Evolutionary conservation across 1,140 invertebrate genomes (phyloP), one percentile per base, ranked within the genome.

Genomic region (Oryctes rhinoceros): DNA sequence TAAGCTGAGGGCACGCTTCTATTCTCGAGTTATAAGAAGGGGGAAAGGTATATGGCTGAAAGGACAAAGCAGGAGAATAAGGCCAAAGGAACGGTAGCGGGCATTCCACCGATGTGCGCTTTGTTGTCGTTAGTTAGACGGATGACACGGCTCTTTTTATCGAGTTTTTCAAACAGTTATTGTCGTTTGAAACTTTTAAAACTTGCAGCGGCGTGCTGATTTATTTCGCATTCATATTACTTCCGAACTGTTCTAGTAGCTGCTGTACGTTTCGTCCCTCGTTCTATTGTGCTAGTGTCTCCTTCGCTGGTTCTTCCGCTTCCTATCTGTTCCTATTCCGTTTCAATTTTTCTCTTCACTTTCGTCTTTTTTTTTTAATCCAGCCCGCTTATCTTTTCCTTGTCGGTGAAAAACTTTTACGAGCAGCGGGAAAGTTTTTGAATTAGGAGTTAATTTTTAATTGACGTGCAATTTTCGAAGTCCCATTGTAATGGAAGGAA

Each of bases 141-240:
- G 47, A 78, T 59, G 76, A 78, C 53, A 78, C 44, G 76, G 53
- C 76, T 30, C 47, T 78, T 78, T 78, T 78, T 78, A 78, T 78
- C 48, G 76, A 59, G 53, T 59, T 78, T 78, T 49, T 49, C 76
- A 59, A 76, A 78, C 76, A 53, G 76, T 78, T 53, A 78, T 78
- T 78, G 76, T 59, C 76, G 47, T 49, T 53, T 30, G 76, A 18
- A 78, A 71, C 65, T 71, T 71, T 71, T 24, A 71, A 71, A 71
- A 71, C 24, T 30, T 71, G 65, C 65, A 18, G 15, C 15, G 18
- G 65, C 65, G 65, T 24, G 65, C 65, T 71, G 65, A 71, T 71
- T 71, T 71, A 71, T 71, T 71, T 71, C 65, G 65, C 24, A 71
- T 71, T 71, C 65, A 71, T 71, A 71, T 30, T 71, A 24, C 65